Percentiles rank a stretch among this genome's conserved stretches.
Conservation (phyloP, 2,797 vertebrate species). For the Sebastolobus altivelis region DNA sequence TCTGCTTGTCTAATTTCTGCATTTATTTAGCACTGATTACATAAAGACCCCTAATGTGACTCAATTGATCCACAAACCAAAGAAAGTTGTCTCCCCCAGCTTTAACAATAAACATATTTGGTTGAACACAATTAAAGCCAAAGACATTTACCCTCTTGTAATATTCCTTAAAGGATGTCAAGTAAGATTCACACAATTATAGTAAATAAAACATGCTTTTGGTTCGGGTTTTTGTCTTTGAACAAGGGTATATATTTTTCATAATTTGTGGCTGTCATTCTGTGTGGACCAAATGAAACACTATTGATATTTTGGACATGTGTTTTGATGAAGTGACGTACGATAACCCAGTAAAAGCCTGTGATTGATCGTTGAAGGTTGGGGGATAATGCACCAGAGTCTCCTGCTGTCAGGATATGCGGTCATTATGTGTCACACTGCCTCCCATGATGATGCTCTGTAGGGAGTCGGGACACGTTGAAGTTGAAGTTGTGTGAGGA, state of each 20-base stretch:
- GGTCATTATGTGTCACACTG: not conserved
- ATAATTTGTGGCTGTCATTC: not conserved
- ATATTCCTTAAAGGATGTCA: not conserved
- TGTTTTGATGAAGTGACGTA: not conserved
- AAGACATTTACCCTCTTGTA: not conserved
- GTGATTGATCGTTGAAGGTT: constrained; percentile 6
- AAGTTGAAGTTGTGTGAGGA: not conserved
- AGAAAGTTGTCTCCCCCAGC: not conserved
- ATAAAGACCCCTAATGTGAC: not conserved
- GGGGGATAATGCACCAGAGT: not conserved
- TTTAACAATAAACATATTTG: not conserved
- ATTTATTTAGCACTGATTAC: not conserved
- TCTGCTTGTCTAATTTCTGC: not conserved
- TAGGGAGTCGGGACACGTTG: not conserved
- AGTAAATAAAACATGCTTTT: not conserved
- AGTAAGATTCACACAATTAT: not conserved
- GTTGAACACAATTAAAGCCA: not conserved
- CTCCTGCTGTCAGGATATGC: constrained; percentile 10
- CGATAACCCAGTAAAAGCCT: not conserved
- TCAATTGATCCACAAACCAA: not conserved
- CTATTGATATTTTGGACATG: not conserved
- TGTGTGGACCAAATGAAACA: not conserved
- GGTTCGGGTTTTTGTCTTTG: not conserved
- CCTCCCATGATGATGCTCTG: not conserved
- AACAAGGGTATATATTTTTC: not conserved